Base-by-base conservation (phyloP, 2,888 invertebrate species). In the Phania funesta region DNA sequence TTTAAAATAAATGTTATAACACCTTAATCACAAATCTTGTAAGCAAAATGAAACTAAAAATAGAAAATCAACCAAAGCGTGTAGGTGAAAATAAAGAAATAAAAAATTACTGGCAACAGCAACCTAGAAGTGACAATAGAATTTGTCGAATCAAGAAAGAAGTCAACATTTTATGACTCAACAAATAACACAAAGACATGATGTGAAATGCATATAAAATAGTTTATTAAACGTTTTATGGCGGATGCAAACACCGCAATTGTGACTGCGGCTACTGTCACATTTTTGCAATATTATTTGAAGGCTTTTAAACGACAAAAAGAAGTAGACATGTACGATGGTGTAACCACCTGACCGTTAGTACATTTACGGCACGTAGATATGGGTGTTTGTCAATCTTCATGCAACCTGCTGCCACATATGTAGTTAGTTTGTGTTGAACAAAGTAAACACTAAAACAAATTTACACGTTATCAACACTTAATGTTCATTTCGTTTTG, bases 391-490 rank as follows among this genome's bases (percentile, higher is more conserved):
- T 67, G 50, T 50, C 41, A 65, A 38, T 48, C 65, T 70, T 54
- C 77, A 48, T 64, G 46, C 68, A 74, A 68, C 64, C 54, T 50
- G 54, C 52, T 48, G 35, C 20, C 20, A 38, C 67, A 67, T 67
- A 60, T 24, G n/a, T n/a, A n/a, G n/a, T n/a, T 64, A 58, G 56
- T 48, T 56, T 70, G 22, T 76, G 71, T 67, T 81, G 58, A 35
- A 77, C 58, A 70, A 58, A 46, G 38, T 58, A 54, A 70, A 60
- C 38, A 70, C 71, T 54, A 16, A 70, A 78, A 65, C 44, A 75
- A 75, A 74, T 82, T 78, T 78, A 58, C 78, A 82, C 78, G 74
- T 78, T 78, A 70, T 70, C 54, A 74, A 46, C 64, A 82, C 70
- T 71, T 22, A 60, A 58, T 58, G 58, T 56, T 48, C 11, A 13